Conservation (phyloP, 2,888 invertebrate species). For the Hyles lineata region DNA sequence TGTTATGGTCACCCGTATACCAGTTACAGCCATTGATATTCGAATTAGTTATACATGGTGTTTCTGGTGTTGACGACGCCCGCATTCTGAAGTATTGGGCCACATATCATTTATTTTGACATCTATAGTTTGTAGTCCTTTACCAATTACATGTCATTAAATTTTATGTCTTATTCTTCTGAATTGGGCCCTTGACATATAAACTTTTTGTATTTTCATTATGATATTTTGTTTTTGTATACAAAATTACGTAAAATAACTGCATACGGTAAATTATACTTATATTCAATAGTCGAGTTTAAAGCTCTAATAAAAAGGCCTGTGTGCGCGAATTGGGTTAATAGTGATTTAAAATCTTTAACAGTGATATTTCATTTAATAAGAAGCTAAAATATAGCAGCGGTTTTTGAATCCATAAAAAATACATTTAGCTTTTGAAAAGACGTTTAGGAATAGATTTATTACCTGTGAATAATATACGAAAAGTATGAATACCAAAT, state of each 20-base stretch:
- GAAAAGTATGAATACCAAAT: too few relatives aligned
- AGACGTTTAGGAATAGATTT: neutral
- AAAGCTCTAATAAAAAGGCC: too few relatives aligned
- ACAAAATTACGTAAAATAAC: too few relatives aligned
- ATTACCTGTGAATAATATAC: neutral
- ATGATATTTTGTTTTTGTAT: neutral
- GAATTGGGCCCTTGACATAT: neutral
- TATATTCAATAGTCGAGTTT: too few relatives aligned
- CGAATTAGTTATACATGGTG: slow-evolving; percentile 68
- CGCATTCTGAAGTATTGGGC: slow-evolving; percentile 73
- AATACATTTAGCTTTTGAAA: neutral
- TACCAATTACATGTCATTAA: slow-evolving; percentile 71
- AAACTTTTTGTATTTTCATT: neutral
- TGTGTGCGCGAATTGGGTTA: neutral
- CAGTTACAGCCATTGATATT: slow-evolving; percentile 59
- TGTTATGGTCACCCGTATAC: slow-evolving; percentile 62
- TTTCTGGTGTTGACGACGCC: slow-evolving; percentile 62
- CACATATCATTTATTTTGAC: slow-evolving; percentile 81
- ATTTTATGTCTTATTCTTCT: slow-evolving; percentile 70
- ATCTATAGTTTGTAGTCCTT: slow-evolving; percentile 68
- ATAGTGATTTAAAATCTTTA: neutral
- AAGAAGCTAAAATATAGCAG: neutral
- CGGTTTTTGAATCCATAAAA: neutral
- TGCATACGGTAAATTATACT: too few relatives aligned
- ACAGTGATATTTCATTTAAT: neutral